phyloP scores from a whole-genome alignment of 2,888 invertebrate genomes.

The Aphidius colemani region DNA sequence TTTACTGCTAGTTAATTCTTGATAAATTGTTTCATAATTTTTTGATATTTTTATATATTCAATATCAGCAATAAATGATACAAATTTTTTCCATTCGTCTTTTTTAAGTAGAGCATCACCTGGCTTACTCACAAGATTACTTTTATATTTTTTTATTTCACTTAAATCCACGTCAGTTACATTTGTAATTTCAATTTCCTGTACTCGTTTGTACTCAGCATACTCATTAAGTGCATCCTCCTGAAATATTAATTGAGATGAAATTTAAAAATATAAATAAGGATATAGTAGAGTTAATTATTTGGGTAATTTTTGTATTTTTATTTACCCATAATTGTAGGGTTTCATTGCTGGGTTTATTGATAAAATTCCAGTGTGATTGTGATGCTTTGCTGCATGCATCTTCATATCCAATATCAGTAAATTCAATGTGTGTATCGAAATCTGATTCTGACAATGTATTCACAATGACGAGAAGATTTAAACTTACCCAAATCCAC shows the following conservation, averaged over 20 bases:
- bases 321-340: slow-evolving; percentile 45
- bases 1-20: slow-evolving; percentile 38
- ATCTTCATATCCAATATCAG: slow-evolving; percentile 49
- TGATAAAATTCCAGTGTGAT: slow-evolving; percentile 47
- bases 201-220: slow-evolving; percentile 38
- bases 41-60: slow-evolving; percentile 37
- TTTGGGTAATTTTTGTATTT: background rate
- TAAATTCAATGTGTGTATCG: slow-evolving; percentile 39
- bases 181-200: slow-evolving; percentile 32
- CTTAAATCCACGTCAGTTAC: slow-evolving; percentile 25
- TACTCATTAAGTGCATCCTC: slow-evolving; percentile 39
- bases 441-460: slow-evolving; percentile 25
- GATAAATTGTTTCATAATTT: slow-evolving; percentile 30
- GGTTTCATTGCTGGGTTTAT: slow-evolving; percentile 39
- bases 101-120: slow-evolving; percentile 46
- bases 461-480: slow-evolving; percentile 32
- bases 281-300: background rate
- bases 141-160: slow-evolving; percentile 38
- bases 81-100: slow-evolving; percentile 42
- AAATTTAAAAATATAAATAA: background rate
- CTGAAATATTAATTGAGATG: slow-evolving; percentile 31
- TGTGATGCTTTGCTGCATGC: slow-evolving; percentile 41
- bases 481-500: slow-evolving; percentile 37
- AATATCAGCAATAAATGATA: slow-evolving; percentile 42
- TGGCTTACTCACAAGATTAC: slow-evolving; percentile 41